phyloP scores from a whole-genome alignment of 2,113 vertebrate genomes.

The Macaca mulatta region DNA sequence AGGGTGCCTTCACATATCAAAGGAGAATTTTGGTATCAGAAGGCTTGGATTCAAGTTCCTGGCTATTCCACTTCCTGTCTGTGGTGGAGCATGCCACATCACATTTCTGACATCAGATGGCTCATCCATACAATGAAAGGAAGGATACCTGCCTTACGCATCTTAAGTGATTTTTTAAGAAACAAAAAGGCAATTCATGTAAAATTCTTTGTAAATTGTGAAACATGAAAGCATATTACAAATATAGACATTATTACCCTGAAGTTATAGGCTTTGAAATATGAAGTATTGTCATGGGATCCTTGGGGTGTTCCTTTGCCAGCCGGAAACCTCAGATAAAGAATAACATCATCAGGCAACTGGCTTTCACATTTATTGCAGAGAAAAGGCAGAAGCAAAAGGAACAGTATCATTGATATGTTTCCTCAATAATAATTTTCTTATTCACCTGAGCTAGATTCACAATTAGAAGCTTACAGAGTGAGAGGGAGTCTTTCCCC shows the following conservation, averaged over 20 bases:
- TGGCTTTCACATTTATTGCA: background rate
- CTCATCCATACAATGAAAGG: background rate
- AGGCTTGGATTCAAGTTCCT: background rate
- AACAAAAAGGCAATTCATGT: background rate
- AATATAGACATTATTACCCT: background rate
- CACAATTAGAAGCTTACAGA: background rate
- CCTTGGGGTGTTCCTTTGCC: no score
- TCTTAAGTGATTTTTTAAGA: background rate
- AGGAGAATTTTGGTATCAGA: background rate
- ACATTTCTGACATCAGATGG: background rate
- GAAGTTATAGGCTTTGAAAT: background rate
- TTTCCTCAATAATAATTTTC: background rate
- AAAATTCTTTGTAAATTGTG: slow-evolving; percentile 20
- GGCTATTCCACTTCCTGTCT: background rate
- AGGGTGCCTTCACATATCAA: background rate
- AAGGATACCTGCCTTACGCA: background rate
- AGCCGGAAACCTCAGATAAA: background rate
- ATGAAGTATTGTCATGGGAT: background rate
- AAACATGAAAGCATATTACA: background rate
- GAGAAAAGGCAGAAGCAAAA: background rate
- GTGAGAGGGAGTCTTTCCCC: background rate
- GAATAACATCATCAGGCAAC: background rate
- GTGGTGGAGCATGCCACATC: background rate
- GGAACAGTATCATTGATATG: background rate
- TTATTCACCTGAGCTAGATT: background rate